phyloP scores from a whole-genome alignment of 2,797 vertebrate species.

The Pseudochromis fuscus region DNA sequence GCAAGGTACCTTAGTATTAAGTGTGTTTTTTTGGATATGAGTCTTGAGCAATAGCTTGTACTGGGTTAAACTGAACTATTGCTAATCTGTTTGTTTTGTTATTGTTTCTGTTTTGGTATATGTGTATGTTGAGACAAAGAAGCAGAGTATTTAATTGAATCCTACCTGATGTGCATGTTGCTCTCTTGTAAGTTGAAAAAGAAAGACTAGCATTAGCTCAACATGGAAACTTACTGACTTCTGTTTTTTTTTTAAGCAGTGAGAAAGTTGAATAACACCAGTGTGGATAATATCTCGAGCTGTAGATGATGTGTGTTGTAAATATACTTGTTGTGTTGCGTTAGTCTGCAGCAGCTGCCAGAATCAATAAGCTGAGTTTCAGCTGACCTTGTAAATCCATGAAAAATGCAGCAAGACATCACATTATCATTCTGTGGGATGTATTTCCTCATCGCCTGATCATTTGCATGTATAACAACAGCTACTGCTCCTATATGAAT shows the following conservation, averaged over 20 bases:
- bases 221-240: too few relatives aligned
- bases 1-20: too few relatives aligned
- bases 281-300: background rate
- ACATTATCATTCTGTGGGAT: background rate
- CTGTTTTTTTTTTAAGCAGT: background rate
- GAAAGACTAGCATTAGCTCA: too few relatives aligned
- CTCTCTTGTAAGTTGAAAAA: too few relatives aligned
- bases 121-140: too few relatives aligned
- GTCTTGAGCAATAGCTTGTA: too few relatives aligned
- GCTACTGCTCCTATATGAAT: background rate
- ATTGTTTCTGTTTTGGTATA: too few relatives aligned
- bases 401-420: background rate
- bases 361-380: background rate
- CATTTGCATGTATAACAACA: conserved; percentile 5
- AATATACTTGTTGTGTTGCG: background rate
- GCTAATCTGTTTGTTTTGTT: too few relatives aligned
- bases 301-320: background rate
- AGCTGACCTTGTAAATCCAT: background rate
- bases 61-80: too few relatives aligned
- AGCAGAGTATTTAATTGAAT: too few relatives aligned
- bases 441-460: background rate
- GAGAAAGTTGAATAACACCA: background rate
- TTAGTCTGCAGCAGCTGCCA: background rate
- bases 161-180: too few relatives aligned
- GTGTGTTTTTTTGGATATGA: too few relatives aligned